phyloP scores from a whole-genome alignment of 2,113 vertebrate species.

The Indri indri region DNA sequence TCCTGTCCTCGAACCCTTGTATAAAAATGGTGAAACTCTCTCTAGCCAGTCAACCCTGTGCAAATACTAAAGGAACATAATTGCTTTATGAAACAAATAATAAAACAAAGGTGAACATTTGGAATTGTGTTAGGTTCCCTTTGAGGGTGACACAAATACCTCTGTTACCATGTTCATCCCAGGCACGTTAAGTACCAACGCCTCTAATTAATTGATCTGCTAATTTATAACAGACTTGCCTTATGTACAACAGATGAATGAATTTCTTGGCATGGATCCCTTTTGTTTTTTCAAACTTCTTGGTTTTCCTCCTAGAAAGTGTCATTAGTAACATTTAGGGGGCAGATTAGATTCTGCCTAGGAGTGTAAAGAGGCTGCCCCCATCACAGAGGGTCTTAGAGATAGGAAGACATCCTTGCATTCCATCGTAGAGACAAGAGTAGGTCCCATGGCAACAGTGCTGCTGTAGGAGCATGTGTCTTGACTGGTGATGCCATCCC shows the following conservation, averaged over 20 bases:
- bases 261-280: not conserved
- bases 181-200: not conserved
- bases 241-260: not conserved
- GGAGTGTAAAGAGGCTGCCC: not conserved
- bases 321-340: not conserved
- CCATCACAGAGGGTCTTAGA: not conserved
- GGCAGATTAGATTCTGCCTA: not conserved
- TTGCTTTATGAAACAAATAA: slow-evolving; percentile 21
- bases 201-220: not conserved
- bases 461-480: not conserved
- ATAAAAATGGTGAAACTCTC: not conserved
- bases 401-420: not conserved
- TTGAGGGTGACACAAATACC: not conserved
- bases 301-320: not conserved
- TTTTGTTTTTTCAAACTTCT: not conserved
- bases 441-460: not conserved
- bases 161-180: not conserved
- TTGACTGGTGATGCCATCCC: not conserved
- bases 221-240: not conserved
- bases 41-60: not conserved
- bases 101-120: not conserved
- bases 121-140: not conserved
- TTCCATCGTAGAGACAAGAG: not conserved
- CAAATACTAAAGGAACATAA: not conserved
- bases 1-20: not conserved